Evolutionary conservation across 2,113 vertebrate species (phyloP), one percentile per base, ranked within the genome.

Genomic region (Strix aluco): DNA sequence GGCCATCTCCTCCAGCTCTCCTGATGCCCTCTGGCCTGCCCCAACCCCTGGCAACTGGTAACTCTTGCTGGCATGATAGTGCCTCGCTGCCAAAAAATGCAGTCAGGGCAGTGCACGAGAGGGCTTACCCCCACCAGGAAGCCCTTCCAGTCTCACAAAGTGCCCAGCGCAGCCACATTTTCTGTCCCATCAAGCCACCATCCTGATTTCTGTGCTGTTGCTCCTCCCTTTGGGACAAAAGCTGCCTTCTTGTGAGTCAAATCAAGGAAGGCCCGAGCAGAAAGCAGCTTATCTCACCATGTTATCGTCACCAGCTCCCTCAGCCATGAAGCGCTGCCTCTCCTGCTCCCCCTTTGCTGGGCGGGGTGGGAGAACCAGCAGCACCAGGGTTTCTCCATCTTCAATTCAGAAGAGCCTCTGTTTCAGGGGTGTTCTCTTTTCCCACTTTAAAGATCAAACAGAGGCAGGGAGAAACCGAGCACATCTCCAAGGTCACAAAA

Each of bases 121-220:
- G 57, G 70, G 42, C 47, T 4, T 19, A 22, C 12, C 17, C 29
- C 25, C 36, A 3, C 30, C 27, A n/a, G 29, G 59, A 32, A 55
- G 32, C 51, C n/a, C 38, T 71, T 44, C 15, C 0, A 1, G 30
- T 34, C 71, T n/a, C 62, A 62, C 7, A 2, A 34, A 32, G 13
- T 0, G 4, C 81, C 52, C 36, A 1, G 0, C 3, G 3, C 16
- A 1, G 9, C 44, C 13, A 13, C 1, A 0, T 57, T 79, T 82
- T 72, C 51, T 47, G 38, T 17, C 57, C 30, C 34, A 14, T 22
- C 16, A 10, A 61, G 46, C 14, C 32, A 21, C 4, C 1, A 15
- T 23, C 30, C 29, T 18, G 13, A 44, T 54, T 57, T 71, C 36
- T 3, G 2, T 30, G 25, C 13, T 13, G 36, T 11, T 40, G 63